These are phyloP conservation scores for Tichodroma muraria DNA, from an alignment of 2,113 vertebrate species.

Conservation along the genomic window DNA sequence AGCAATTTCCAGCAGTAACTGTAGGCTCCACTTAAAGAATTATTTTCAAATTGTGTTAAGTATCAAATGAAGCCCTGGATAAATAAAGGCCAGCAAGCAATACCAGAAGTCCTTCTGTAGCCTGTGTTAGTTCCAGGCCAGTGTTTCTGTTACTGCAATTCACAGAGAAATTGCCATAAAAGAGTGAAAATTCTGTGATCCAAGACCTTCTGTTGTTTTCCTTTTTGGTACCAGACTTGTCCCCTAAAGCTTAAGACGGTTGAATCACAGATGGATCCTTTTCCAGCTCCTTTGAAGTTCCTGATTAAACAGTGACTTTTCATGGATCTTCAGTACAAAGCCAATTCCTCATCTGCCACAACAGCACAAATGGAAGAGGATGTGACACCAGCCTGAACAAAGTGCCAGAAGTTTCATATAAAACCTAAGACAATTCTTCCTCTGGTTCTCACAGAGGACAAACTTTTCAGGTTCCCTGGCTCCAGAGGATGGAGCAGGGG, in stretches of 20 bases:
- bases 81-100: background rate
- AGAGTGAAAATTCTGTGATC: background rate
- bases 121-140: background rate
- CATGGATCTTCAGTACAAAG: background rate
- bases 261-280: background rate
- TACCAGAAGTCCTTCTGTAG: background rate
- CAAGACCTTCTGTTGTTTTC: background rate
- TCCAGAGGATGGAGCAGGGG: background rate
- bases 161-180: background rate
- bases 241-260: background rate
- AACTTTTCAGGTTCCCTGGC: too few relatives aligned
- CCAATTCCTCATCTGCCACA: background rate
- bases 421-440: background rate
- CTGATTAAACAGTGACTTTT: background rate
- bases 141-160: background rate
- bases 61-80: background rate
- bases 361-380: background rate
- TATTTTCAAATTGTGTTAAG: background rate
- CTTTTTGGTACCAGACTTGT: background rate
- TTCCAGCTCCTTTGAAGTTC: background rate
- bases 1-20: background rate
- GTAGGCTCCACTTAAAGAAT: background rate
- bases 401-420: background rate
- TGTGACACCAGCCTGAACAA: background rate
- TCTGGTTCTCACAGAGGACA: background rate